phyloP scores from a whole-genome alignment of 2,888 invertebrate genomes.

The Dastarcus helophoroides region DNA sequence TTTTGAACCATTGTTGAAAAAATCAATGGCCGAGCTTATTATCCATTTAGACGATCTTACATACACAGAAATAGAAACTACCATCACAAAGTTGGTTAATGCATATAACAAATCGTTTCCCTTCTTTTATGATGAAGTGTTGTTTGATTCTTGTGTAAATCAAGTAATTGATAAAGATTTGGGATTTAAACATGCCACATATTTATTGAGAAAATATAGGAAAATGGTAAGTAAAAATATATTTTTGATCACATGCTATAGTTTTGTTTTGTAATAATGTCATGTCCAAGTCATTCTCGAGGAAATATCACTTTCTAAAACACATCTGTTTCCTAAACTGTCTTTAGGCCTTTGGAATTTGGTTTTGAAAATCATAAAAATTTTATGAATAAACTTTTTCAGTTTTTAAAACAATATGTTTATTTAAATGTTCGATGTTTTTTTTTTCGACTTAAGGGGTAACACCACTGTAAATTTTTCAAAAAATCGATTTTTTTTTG shows the following conservation, averaged over 20 bases:
- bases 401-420: too few relatives aligned
- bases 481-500: too few relatives aligned
- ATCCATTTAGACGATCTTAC: constrained; percentile 36
- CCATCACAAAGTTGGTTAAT: constrained; percentile 40
- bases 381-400: too few relatives aligned
- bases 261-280: too few relatives aligned
- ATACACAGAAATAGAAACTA: constrained; percentile 41
- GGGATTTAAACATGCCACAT: constrained; percentile 40
- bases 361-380: too few relatives aligned
- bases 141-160: constrained; percentile 45
- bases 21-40: constrained; percentile 40
- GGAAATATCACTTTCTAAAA: too few relatives aligned
- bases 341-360: too few relatives aligned
- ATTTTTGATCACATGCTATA: not conserved
- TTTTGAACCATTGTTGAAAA: constrained; percentile 42
- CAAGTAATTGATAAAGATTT: constrained; percentile 42
- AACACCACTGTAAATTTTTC: too few relatives aligned
- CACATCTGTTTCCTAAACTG: too few relatives aligned
- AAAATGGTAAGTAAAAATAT: constrained; percentile 42
- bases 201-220: constrained; percentile 42
- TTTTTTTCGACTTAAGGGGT: too few relatives aligned
- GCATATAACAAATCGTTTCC: constrained; percentile 38
- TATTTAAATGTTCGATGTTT: too few relatives aligned
- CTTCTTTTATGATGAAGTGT: constrained; percentile 49
- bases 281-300: too few relatives aligned